Evolutionary conservation across 2,113 vertebrate genomes (phyloP), one percentile per base, ranked within the genome.

Genomic region (Hylia prasina): DNA sequence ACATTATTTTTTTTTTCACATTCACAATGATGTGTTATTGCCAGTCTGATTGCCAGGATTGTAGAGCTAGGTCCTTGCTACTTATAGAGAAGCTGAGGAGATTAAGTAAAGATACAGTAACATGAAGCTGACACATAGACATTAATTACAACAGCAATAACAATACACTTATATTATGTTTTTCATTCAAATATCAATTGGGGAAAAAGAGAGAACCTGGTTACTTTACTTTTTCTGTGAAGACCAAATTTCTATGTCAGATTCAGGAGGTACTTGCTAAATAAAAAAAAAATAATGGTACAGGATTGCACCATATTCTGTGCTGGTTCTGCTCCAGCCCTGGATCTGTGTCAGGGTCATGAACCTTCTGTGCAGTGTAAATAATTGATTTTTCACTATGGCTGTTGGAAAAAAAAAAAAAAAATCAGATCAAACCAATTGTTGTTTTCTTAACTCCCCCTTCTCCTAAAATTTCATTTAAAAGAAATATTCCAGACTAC

Each of bases 331-430:
- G 7, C 51, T 87, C 35, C 81, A 87, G 45, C 28, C 37, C 37
- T 72, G 60, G 45, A 35, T 87, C 45, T 87, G 17, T 87, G 65
- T 89, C 69, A 93, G 82, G 90, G 84, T 94, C 78, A 64, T 53
- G 64, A 91, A 87, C 81, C 47, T 87, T 63, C 72, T 73, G 28
- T 75, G 30, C 42, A 78, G 77, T 71, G 65, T 71, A 94, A 94
- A 94, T 82, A 96, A 94, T 82, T 89, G 78, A 93, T 87, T 95
- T 95, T 95, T 96, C 87, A 87, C 69, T 78, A 11, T 50, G 35
- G 39, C 15, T 82, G 30, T 47, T 47, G 47, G 42, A 89, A 47
- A 33, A 22, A 51, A 35, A 37, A 12, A 31, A 42, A 68, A 65
- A 42, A 48, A 76, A 44, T 21, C 13, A 53, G 10, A 90, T 76